Base-by-base conservation (phyloP, 2,113 vertebrate species). In the Dipodomys stephensi region DNA sequence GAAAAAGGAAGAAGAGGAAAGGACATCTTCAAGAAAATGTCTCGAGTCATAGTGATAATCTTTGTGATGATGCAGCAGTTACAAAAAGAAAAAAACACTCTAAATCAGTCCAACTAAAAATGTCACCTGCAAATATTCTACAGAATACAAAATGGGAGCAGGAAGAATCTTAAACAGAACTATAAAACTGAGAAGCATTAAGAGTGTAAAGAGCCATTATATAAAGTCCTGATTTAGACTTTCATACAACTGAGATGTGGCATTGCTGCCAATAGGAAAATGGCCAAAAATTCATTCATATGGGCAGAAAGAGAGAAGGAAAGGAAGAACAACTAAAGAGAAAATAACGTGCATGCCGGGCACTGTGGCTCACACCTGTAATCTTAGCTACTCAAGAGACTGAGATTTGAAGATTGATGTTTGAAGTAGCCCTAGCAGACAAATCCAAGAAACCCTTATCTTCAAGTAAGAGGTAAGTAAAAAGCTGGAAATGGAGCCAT, bases 1-100 rank as follows among this genome's bases (percentile, higher is more conserved):
- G 18, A 53, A 10, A 89, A 84, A 35, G 73, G 39, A 95, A 73
- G 91, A 53, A 80, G 8, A 89, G 28, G 18, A 83, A 76, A 83
- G 65, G 53, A n/a, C 13, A 39, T 65, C 91, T 88, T 67, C 22
- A 91, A 84, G n/a, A 53, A 77, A 73, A 85, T 44, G 57, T 73
- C 18, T 88, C 27, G 30, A 67, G 71, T 15, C 67, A 57, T 90
- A 83, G 19, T 87, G 62, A 80, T 71, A 20, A 73, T 69, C 53
- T 57, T 57, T 57, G 53, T 57, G 53, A 18, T 57, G 15, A 57
- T 13, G 15, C 62, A 81, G 2, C 28, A 67, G 22, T 49, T n/a
- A 67, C 32, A 88, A 53, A 13, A 39, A 39, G 78, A 78, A 81
- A 57, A 57, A 6, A 44, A 72, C 32, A 44, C 16, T 35, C 19